These are phyloP conservation scores for Ferdinandea cuprea DNA, from an alignment of 2,888 invertebrate species.

Conservation along the genomic window DNA sequence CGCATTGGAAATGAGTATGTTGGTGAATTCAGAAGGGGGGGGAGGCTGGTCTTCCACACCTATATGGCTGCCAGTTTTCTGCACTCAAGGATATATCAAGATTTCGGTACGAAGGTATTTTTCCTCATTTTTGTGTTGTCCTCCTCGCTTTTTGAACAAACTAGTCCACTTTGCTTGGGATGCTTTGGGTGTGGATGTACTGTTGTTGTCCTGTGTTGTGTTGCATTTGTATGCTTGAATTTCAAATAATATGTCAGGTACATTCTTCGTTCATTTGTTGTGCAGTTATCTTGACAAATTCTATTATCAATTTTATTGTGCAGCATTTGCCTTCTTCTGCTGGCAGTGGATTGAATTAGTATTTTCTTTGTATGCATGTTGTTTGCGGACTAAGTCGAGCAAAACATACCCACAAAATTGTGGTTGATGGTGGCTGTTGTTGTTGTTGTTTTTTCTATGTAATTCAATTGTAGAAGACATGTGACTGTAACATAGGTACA, in stretches of 20 bases:
- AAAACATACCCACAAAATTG: neutral
- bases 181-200: conserved; percentile 23
- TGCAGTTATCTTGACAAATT: conserved; percentile 44
- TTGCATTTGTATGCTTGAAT: conserved; percentile 45
- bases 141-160: no score
- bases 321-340: neutral
- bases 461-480: no score
- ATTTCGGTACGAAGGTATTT: conserved; percentile 15
- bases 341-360: neutral
- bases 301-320: conserved; percentile 42
- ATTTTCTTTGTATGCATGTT: neutral
- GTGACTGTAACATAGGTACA: no score
- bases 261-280: conserved; percentile 42
- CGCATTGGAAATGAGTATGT: conserved; percentile 38
- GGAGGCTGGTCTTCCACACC: conserved; percentile 20
- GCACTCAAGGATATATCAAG: conserved; percentile 29
- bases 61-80: conserved; percentile 40
- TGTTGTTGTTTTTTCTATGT: no score
- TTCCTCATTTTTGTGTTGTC: neutral
- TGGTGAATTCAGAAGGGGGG: no score
- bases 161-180: neutral
- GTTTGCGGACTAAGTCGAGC: neutral
- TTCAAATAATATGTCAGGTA: conserved; percentile 61
- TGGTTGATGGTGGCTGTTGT: neutral
- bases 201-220: conserved; percentile 8